phyloP scores from a whole-genome alignment of 2,797 vertebrate genomes.

The Zalophus californianus region DNA sequence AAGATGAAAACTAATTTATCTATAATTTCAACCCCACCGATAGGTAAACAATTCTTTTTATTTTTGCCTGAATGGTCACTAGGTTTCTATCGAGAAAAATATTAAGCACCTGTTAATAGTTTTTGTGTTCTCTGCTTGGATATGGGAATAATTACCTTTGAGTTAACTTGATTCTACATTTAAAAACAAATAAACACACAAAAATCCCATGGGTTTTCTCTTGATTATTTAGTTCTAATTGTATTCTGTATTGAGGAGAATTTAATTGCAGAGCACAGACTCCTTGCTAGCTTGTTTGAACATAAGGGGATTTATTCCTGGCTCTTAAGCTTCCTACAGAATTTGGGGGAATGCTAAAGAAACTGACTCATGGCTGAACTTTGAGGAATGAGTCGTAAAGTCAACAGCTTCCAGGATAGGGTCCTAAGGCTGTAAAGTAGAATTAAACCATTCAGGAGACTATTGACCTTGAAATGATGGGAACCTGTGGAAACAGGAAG shows the following conservation, averaged over 20 bases:
- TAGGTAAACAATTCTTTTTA: neutral
- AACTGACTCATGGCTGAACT: neutral
- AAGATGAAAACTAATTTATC: neutral
- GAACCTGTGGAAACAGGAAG: neutral
- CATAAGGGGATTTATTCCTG: neutral
- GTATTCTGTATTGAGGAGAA: neutral
- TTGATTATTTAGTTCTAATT: constrained; percentile 15
- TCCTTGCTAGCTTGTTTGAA: neutral
- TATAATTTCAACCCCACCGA: neutral
- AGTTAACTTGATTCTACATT: neutral
- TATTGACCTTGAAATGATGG: neutral
- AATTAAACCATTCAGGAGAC: neutral
- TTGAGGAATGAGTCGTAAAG: neutral
- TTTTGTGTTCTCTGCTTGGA: neutral
- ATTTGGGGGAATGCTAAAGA: neutral
- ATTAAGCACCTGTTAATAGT: neutral
- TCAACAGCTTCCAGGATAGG: neutral
- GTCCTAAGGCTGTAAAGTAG: neutral
- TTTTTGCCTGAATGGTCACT: neutral
- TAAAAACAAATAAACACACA: constrained; percentile 29
- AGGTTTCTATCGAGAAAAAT: neutral
- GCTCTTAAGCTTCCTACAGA: neutral
- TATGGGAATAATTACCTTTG: neutral
- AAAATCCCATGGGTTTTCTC: neutral
- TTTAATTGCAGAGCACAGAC: neutral